Evolutionary conservation across 2,888 invertebrate species (phyloP).

Genomic region (Lepidocyrtinus sp.): DNA sequence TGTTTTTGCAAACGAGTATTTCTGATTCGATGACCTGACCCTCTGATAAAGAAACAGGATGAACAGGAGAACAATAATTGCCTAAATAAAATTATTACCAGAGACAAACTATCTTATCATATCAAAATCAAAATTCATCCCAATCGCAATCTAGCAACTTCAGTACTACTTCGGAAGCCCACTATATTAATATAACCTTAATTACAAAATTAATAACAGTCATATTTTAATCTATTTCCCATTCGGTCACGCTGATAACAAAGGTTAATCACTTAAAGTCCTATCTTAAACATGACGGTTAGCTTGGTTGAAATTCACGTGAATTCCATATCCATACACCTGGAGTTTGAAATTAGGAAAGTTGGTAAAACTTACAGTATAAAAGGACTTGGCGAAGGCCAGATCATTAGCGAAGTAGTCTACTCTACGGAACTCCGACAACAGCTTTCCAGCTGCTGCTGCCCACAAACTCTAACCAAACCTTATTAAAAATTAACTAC

Average conservation of each 20-base stretch:
- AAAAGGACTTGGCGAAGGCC: slow-evolving; percentile 18
- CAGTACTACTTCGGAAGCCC: too few relatives aligned
- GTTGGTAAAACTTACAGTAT: slow-evolving; percentile 11
- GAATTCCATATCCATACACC: neutral
- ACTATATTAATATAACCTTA: too few relatives aligned
- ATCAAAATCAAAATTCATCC: too few relatives aligned
- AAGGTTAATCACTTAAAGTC: slow-evolving; percentile 4
- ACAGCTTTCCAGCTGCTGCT: slow-evolving; percentile 25
- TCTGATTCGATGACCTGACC: neutral
- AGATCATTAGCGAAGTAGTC: slow-evolving; percentile 27
- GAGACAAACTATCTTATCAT: slow-evolving; percentile 3
- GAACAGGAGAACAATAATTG: neutral
- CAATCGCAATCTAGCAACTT: too few relatives aligned
- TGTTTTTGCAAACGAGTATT: neutral
- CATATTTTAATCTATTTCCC: too few relatives aligned
- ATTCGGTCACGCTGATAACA: neutral
- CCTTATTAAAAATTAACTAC: too few relatives aligned
- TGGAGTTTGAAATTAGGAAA: slow-evolving; percentile 9
- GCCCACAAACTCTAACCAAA: slow-evolving; percentile 9
- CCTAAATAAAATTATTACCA: neutral
- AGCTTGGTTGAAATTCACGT: slow-evolving; percentile 10
- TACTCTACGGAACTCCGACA: slow-evolving; percentile 20
- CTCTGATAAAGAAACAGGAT: neutral
- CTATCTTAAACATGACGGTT: neutral
- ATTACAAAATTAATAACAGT: too few relatives aligned